phyloP scores from a whole-genome alignment of 2,888 invertebrate genomes.

The Nephrotoma guestfalica region DNA sequence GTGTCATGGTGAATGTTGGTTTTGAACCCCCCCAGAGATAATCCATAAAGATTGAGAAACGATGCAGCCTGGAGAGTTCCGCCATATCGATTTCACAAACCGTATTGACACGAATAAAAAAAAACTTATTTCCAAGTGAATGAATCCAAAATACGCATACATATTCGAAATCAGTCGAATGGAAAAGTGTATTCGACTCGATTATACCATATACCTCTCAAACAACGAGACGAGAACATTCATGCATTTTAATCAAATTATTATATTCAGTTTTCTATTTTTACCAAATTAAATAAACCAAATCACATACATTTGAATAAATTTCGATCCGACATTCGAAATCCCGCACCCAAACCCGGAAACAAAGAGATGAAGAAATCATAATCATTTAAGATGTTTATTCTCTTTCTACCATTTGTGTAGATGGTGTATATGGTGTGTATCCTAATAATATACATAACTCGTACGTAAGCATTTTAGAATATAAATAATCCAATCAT shows the following conservation, averaged over 20 bases:
- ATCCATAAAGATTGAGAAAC: not conserved
- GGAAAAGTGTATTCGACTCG: not conserved
- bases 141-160: not conserved
- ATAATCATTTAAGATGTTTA: not conserved
- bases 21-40: not conserved
- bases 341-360: not conserved
- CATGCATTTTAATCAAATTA: not conserved
- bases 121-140: too few relatives aligned
- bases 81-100: too few relatives aligned
- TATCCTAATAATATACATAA: not conserved
- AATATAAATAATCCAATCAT: not conserved
- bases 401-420: not conserved
- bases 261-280: not conserved
- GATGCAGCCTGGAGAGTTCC: too few relatives aligned
- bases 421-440: not conserved
- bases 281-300: not conserved
- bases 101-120: too few relatives aligned
- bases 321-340: not conserved
- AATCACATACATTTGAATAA: not conserved
- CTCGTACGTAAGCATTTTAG: not conserved
- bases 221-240: not conserved
- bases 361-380: not conserved
- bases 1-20: not conserved
- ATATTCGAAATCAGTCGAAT: not conserved
- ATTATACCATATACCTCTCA: not conserved